phyloP scores from a whole-genome alignment of 2,113 vertebrate species.

The Tragelaphus buxtoni region DNA sequence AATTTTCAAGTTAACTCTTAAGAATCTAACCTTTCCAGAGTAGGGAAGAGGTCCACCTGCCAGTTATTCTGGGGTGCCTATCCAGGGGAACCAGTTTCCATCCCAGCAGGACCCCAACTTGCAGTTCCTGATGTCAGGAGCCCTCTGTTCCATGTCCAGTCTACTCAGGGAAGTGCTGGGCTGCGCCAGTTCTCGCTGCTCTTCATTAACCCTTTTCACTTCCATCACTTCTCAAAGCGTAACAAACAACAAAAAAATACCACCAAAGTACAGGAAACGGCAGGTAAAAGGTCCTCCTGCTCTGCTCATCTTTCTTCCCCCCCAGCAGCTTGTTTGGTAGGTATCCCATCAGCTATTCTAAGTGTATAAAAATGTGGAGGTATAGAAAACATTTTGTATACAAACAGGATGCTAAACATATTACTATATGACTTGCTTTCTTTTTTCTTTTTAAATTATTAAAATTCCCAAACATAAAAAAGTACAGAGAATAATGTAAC shows the following conservation, averaged over 20 bases:
- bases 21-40: neutral
- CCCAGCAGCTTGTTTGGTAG: neutral
- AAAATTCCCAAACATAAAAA: neutral
- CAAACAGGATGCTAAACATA: neutral
- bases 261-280: neutral
- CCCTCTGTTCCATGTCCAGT: neutral
- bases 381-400: neutral
- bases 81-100: neutral
- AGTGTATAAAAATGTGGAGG: neutral
- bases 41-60: neutral
- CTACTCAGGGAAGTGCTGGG: neutral
- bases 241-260: neutral
- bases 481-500: neutral
- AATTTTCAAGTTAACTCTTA: constrained; percentile 4
- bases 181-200: neutral
- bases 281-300: neutral
- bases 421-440: neutral
- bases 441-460: neutral
- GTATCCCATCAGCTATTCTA: neutral
- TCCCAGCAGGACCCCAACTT: neutral
- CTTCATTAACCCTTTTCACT: neutral
- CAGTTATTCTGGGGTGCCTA: too few species aligned
- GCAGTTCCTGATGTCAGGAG: too few species aligned
- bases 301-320: neutral
- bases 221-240: neutral